Percentiles rank a stretch among this genome's conserved stretches.
phyloP scores from a whole-genome alignment of 2,888 invertebrate genomes.

The Aleiodes testaceus region DNA sequence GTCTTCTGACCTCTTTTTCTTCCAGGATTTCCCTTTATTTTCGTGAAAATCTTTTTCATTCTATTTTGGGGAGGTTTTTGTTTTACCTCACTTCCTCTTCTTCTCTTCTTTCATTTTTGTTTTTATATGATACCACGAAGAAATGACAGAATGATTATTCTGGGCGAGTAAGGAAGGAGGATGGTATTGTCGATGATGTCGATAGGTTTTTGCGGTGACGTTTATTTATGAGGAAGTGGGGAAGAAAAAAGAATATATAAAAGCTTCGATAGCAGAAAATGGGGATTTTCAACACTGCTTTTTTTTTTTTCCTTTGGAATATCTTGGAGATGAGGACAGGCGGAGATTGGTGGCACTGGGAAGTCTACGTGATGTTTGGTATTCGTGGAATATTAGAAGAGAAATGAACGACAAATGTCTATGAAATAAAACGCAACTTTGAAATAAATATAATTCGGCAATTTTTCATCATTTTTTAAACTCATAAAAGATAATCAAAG shows the following conservation, averaged over 20 bases:
- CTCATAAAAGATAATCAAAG: not conserved
- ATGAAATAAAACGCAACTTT: too few relatives aligned
- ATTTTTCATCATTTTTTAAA: too few relatives aligned
- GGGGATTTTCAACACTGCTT: not conserved
- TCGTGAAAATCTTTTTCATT: too few relatives aligned
- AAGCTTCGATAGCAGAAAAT: slow-evolving; percentile 15
- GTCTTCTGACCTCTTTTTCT: too few relatives aligned
- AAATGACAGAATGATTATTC: slow-evolving; percentile 24
- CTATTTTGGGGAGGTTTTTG: too few relatives aligned
- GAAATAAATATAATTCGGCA: too few relatives aligned
- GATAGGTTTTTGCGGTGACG: slow-evolving; percentile 2
- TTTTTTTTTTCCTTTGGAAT: not conserved
- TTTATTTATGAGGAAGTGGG: slow-evolving; percentile 9
- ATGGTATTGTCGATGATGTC: slow-evolving; percentile 12
- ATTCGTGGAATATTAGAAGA: too few relatives aligned
- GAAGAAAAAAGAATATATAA: not conserved
- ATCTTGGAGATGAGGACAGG: not conserved
- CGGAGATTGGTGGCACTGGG: slow-evolving; percentile 5
- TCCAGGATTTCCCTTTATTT: too few relatives aligned
- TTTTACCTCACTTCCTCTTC: too few relatives aligned
- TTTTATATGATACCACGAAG: not conserved
- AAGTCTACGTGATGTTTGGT: slow-evolving; percentile 7
- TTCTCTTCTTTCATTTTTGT: too few relatives aligned
- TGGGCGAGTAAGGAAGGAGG: not conserved
- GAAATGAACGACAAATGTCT: too few relatives aligned